Evolutionary conservation across 2,113 vertebrate species (phyloP).

Genomic region (Notarius lentiginosus): DNA sequence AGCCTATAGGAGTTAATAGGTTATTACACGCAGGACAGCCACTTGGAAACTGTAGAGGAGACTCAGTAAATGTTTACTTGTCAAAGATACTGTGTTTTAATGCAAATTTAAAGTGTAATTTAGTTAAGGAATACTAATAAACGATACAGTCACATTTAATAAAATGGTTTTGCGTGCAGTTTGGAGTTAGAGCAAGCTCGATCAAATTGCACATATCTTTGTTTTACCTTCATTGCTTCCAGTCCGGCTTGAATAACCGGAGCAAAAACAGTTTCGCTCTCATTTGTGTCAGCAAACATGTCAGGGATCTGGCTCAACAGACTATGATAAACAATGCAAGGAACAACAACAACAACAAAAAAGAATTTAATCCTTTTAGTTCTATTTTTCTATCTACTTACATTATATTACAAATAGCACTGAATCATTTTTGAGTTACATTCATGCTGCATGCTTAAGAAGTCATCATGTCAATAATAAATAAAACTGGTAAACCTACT

Average conservation of each 20-base stretch:
- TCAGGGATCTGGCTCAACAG: constrained; percentile 95
- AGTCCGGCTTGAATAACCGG: constrained; percentile 92
- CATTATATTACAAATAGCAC: not conserved
- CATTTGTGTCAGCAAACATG: constrained; percentile 90
- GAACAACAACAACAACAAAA: not conserved
- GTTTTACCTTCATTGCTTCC: constrained; percentile 89
- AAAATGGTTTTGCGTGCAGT: not conserved
- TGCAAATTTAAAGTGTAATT: not conserved
- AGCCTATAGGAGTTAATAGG: not conserved
- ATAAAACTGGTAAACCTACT: constrained; percentile 71
- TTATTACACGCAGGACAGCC: not conserved
- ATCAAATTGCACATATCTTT: constrained; percentile 20
- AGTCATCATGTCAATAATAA: not conserved
- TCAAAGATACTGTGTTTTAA: not conserved
- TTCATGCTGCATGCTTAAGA: not conserved
- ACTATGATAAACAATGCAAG: constrained; percentile 61
- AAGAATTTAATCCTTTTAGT: not conserved
- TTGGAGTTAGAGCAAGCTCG: not conserved
- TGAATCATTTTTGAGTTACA: not conserved
- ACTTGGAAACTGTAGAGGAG: not conserved
- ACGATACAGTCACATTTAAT: not conserved
- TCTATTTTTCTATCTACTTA: not conserved
- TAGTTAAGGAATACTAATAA: not conserved
- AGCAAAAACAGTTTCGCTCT: constrained; percentile 91
- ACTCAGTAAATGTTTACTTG: not conserved